A percentile compares a stretch with the other conserved stretches of the same genome.
These are phyloP conservation scores for Notamacropus eugenii DNA, from an alignment of 2,797 vertebrate genomes.

Conservation along the genomic window DNA sequence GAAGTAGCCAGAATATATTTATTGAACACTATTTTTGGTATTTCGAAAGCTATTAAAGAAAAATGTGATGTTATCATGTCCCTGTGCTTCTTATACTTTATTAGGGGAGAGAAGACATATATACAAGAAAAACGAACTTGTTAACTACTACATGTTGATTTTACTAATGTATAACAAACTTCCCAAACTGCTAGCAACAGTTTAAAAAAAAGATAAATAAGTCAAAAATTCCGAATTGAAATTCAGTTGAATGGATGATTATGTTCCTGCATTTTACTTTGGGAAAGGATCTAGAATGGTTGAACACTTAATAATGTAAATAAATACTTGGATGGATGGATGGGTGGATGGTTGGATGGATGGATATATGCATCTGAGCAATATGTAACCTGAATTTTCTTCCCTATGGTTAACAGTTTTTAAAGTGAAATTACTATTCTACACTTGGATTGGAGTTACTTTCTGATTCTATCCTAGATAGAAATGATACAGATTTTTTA, in stretches of 20 bases:
- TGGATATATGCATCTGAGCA: conserved; percentile 1
- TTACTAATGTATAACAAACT: conserved; percentile 37
- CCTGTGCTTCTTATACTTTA: not conserved
- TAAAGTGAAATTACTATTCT: conserved; percentile 74
- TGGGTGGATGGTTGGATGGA: not conserved
- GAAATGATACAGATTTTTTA: conserved; percentile 77
- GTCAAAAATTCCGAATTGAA: not conserved
- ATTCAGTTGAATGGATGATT: not conserved
- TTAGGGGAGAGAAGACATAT: not conserved
- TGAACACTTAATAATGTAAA: conserved; percentile 11
- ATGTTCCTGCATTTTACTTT: not conserved
- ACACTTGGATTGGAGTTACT: conserved; percentile 68
- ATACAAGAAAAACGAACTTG: not conserved
- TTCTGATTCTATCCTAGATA: conserved; percentile 68
- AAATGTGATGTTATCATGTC: not conserved
- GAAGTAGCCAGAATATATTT: not conserved
- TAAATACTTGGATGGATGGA: not conserved
- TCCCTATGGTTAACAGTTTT: conserved; percentile 65
- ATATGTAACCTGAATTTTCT: conserved; percentile 68
- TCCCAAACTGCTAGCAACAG: not conserved
- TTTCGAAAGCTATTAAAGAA: not conserved
- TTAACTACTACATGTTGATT: conserved; percentile 9
- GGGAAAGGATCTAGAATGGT: not conserved
- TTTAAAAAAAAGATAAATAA: conserved; percentile 55
- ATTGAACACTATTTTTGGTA: not conserved